A percentile compares a stretch with the other conserved stretches of the same genome.
Conservation (phyloP, 2,888 invertebrate species). For the Germaria angustata region DNA sequence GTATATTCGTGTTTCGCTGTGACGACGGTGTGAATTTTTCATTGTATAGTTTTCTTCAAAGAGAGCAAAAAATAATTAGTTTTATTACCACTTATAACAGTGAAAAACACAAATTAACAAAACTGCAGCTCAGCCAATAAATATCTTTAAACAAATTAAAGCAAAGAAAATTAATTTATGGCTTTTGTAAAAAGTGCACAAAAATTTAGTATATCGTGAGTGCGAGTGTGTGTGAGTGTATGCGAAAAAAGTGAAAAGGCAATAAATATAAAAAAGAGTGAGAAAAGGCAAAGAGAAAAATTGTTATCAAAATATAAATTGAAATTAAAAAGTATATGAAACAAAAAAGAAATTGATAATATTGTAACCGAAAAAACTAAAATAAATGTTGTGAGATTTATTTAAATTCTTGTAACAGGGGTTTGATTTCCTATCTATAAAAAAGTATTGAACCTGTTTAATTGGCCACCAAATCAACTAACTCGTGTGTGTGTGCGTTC, state of each 20-base stretch:
- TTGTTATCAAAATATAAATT: conserved; percentile 25
- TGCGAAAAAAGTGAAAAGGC: conserved; percentile 46
- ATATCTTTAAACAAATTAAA: not conserved
- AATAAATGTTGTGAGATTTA: not conserved
- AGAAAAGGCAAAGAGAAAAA: conserved; percentile 1
- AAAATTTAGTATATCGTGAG: conserved; percentile 49
- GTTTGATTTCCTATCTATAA: not conserved
- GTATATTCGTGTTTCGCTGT: conserved; percentile 24
- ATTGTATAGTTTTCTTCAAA: conserved; percentile 48
- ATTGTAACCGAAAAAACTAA: not conserved
- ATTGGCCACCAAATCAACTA: conserved; percentile 32
- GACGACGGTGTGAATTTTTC: conserved; percentile 43
- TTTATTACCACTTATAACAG: conserved; percentile 3
- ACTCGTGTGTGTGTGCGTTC: not conserved
- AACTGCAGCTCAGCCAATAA: not conserved
- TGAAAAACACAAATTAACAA: conserved; percentile 5
- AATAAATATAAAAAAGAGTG: conserved; percentile 29
- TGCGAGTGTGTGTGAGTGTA: conserved; percentile 24
- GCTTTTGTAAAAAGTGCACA: conserved; percentile 38
- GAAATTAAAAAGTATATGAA: not conserved
- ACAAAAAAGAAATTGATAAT: not conserved
- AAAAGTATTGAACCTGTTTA: conserved; percentile 52
- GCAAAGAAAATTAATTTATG: not conserved
- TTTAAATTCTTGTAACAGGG: not conserved
- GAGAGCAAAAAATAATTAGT: conserved; percentile 30